These are phyloP conservation scores for Ophonus ardosiacus DNA, from an alignment of 2,888 invertebrate genomes.

Conservation along the genomic window DNA sequence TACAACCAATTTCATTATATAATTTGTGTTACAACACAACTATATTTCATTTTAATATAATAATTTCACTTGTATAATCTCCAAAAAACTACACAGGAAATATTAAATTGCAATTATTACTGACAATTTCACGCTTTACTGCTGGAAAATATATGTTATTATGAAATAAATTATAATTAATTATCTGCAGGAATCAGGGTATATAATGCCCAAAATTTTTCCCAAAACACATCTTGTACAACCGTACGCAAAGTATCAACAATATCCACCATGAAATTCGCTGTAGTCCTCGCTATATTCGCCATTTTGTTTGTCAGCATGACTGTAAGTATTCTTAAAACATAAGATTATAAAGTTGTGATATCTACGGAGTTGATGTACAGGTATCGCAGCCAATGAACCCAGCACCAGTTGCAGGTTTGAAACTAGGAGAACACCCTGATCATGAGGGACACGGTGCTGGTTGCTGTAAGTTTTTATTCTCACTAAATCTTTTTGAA, in stretches of 20 bases:
- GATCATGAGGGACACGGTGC: background rate
- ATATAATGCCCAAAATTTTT: background rate
- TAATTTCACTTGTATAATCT: background rate
- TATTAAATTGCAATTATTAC: background rate
- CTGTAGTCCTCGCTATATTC: background rate
- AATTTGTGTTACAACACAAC: too few relatives aligned
- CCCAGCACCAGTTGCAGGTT: background rate
- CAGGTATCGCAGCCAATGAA: background rate
- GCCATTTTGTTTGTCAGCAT: background rate
- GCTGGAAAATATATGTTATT: background rate
- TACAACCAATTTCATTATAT: too few relatives aligned
- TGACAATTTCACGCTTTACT: background rate
- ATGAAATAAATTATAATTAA: background rate
- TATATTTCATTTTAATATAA: too few relatives aligned
- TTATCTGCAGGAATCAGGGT: background rate
- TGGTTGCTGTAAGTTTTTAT: background rate
- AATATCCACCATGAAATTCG: background rate
- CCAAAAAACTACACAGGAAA: background rate
- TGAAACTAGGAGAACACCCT: background rate
- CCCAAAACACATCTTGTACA: background rate
- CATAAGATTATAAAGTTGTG: background rate
- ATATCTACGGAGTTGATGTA: background rate
- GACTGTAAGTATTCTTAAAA: background rate
- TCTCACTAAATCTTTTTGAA: background rate
- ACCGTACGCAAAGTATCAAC: background rate